phyloP scores from a whole-genome alignment of 2,113 vertebrate genomes.

The Bubo scandiacus region DNA sequence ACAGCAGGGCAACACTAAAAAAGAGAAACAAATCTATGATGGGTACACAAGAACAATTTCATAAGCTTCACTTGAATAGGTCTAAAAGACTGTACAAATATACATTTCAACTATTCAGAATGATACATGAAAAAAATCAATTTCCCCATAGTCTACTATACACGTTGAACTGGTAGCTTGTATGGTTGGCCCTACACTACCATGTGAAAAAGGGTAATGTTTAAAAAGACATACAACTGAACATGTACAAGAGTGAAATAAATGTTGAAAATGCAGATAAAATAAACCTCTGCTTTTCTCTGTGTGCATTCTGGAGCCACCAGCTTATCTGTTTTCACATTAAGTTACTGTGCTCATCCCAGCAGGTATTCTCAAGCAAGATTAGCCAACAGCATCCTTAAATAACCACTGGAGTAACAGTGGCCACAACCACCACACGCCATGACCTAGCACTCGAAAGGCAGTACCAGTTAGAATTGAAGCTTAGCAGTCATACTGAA shows the following conservation, averaged over 20 bases:
- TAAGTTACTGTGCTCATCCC: slow-evolving; percentile 68
- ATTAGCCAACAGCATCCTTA: slow-evolving; percentile 19
- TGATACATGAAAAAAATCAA: slow-evolving; percentile 84
- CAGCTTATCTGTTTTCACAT: slow-evolving; percentile 68
- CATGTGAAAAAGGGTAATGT: slow-evolving; percentile 69
- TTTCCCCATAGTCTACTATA: slow-evolving; percentile 80
- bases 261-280: slow-evolving; percentile 67
- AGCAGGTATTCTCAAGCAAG: slow-evolving; percentile 47
- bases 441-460: slow-evolving; percentile 35
- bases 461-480: slow-evolving; percentile 56
- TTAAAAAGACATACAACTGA: slow-evolving; percentile 71
- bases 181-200: slow-evolving; percentile 74
- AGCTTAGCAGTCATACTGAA: slow-evolving; percentile 48
- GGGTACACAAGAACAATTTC: slow-evolving; percentile 87
- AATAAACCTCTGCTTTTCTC: slow-evolving; percentile 72
- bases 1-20: slow-evolving; percentile 93
- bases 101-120: slow-evolving; percentile 92
- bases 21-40: slow-evolving; percentile 85
- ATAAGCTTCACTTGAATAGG: slow-evolving; percentile 89
- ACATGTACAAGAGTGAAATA: slow-evolving; percentile 70
- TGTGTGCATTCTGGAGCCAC: slow-evolving; percentile 69
- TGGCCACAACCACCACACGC: background rate
- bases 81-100: slow-evolving; percentile 99
- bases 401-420: background rate
- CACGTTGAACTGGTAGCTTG: slow-evolving; percentile 76